Evolutionary conservation across 2,113 vertebrate species (phyloP), one percentile per base, ranked within the genome.

Genomic region (Catharus fuscescens): DNA sequence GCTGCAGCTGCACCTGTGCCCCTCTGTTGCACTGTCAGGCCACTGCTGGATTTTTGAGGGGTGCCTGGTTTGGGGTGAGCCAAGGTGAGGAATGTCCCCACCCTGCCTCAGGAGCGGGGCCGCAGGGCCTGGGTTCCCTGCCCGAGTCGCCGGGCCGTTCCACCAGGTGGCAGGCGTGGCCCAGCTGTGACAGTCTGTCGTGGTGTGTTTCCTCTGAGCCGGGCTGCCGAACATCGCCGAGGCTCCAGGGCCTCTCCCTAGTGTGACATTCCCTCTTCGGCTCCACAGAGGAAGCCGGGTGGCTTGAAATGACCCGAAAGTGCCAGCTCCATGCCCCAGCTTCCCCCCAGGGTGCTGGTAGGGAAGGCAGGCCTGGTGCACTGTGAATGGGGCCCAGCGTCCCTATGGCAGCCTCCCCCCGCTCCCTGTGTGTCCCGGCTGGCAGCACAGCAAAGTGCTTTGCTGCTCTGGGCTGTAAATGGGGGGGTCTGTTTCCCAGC

Each of bases 161-260:
- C 96, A 29, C 19, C 92, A 96, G 96, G 93, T 59, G 96, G 93
- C 96, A 81, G 83, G 6, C 80, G 21, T 23, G 52, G 29, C 80
- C 13, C 21, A 18, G 53, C 47, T 61, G 48, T 66, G 52, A 20
- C 52, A 36, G 72, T 14, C 10, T 32, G 31, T 12, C 5, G 2
- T 6, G 26, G 31, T 14, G 8, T 3, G 8, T 18, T 42, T 31
- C 17, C 14, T 44, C 29, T 11, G 2, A 13, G 62, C 47, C 6
- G 14, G 29, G n/a, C 54, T 69, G 62, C 20, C 6, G 17, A 61
- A 47, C 47, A 3, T 40, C 4, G 4, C 61, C 13, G 29, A 9
- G 24, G 13, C 62, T 34, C n/a, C n/a, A 3, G 54, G 25, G 24
- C 24, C 15, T 52, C 4, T 3, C 10, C 12, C 25, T 26, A 1